Evolutionary conservation across 2,113 vertebrate species (phyloP).

Genomic region (Rousettus leschenaultii): DNA sequence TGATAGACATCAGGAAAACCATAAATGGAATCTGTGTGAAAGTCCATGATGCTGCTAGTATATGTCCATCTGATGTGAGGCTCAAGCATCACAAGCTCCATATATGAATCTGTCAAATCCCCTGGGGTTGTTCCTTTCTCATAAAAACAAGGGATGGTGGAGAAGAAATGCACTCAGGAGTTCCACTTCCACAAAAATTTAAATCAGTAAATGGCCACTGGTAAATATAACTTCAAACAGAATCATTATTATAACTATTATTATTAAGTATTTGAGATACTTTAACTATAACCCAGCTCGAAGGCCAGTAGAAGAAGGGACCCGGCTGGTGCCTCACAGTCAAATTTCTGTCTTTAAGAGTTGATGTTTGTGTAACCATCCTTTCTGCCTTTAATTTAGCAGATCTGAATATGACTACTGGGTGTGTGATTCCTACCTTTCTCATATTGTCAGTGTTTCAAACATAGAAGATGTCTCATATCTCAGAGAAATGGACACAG

Average conservation of each 20-base stretch:
- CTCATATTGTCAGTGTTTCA: not conserved
- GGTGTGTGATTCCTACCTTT: not conserved
- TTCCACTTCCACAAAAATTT: not conserved
- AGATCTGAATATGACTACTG: not conserved
- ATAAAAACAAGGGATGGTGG: not conserved
- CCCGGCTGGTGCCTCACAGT: not conserved
- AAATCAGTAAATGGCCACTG: not conserved
- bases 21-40: not conserved
- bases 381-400: slow-evolving; percentile 26
- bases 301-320: not conserved
- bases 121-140: not conserved
- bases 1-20: not conserved
- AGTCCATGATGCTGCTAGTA: not conserved
- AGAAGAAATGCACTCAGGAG: not conserved
- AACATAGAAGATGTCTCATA: not conserved
- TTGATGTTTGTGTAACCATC: not conserved
- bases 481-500: not conserved
- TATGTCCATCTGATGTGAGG: not conserved
- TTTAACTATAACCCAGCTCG: not conserved
- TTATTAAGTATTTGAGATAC: not conserved
- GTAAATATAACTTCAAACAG: not conserved
- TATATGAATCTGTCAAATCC: not conserved
- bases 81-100: not conserved
- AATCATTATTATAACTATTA: not conserved
- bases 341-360: not conserved